phyloP scores from a whole-genome alignment of 2,888 invertebrate species.

The Platycheirus rosarum region DNA sequence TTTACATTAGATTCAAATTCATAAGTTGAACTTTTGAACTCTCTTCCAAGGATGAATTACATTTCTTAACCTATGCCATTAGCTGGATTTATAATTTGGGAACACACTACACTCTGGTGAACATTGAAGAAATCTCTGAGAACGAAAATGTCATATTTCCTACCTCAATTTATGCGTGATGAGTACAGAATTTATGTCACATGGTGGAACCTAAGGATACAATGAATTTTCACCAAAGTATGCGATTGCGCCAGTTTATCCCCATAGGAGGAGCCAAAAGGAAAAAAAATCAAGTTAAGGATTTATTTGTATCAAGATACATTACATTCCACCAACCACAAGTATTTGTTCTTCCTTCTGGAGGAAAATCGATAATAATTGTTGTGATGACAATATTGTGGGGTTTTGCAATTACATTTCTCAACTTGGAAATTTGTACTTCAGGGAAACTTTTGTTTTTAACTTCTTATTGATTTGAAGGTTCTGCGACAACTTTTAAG shows the following conservation, averaged over 20 bases:
- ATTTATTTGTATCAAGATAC: conserved; percentile 37
- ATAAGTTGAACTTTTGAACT: too few relatives aligned
- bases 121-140: too few relatives aligned
- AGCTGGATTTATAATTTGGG: neutral
- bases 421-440: too few relatives aligned
- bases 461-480: too few relatives aligned
- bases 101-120: too few relatives aligned
- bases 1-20: too few relatives aligned
- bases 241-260: conserved; percentile 61
- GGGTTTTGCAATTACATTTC: too few relatives aligned
- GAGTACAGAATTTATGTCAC: conserved; percentile 43
- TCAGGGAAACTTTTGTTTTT: too few relatives aligned
- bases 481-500: too few relatives aligned
- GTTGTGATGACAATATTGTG: neutral
- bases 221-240: conserved; percentile 28
- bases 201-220: conserved; percentile 62
- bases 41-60: neutral
- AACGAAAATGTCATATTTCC: conserved; percentile 1
- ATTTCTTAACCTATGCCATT: neutral
- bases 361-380: conserved; percentile 14
- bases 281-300: conserved; percentile 24
- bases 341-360: conserved; percentile 23
- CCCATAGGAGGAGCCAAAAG: conserved; percentile 56
- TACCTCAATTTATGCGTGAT: neutral
- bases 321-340: conserved; percentile 40